These are phyloP conservation scores for Cecidostiba fungosa DNA, from an alignment of 2,888 invertebrate genomes.

Conservation along the genomic window DNA sequence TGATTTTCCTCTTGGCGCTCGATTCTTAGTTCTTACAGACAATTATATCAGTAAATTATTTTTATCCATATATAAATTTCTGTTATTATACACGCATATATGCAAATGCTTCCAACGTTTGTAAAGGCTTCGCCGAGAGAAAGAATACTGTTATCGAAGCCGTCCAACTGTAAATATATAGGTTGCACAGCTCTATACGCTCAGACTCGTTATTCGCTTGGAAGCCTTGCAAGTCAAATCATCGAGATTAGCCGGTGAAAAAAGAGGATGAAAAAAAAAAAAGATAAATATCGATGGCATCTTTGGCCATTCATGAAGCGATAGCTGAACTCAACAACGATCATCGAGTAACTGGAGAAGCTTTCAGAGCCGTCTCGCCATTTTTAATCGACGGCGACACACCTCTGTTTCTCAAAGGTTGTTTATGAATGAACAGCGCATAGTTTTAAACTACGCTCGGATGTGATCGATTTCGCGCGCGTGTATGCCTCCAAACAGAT, in stretches of 20 bases:
- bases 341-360: constrained; percentile 20
- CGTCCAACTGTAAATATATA: constrained; percentile 17
- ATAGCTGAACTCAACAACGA: background rate
- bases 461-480: background rate
- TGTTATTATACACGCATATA: background rate
- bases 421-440: constrained; percentile 22
- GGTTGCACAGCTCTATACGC: background rate
- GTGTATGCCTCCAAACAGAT: background rate
- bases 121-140: background rate
- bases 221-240: background rate
- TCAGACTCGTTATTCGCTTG: too few relatives aligned
- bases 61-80: too few relatives aligned
- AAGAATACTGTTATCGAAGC: constrained; percentile 33
- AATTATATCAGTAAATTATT: too few relatives aligned
- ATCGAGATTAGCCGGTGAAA: background rate
- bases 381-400: constrained; percentile 33
- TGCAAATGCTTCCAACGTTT: background rate
- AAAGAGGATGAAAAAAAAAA: background rate
- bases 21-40: background rate
- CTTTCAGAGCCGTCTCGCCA: constrained; percentile 10
- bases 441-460: background rate
- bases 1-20: background rate
- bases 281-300: background rate
- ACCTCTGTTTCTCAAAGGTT: constrained; percentile 35
- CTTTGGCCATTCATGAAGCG: background rate